These are phyloP conservation scores for Antennarius striatus DNA, from an alignment of 2,113 vertebrate genomes.

Conservation along the genomic window DNA sequence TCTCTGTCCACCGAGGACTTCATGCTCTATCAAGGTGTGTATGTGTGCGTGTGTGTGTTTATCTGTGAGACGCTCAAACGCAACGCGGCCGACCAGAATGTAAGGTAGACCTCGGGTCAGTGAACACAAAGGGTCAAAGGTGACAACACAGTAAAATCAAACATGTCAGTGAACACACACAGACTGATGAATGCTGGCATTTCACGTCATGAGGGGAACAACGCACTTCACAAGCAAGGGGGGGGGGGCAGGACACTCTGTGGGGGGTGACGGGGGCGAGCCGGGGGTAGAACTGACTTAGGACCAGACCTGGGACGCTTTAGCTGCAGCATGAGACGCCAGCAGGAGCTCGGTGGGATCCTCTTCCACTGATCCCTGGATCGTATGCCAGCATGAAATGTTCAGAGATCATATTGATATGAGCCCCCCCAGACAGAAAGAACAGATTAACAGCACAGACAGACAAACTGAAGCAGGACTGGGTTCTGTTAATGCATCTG, in stretches of 20 bases:
- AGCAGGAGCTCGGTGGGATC: conserved; percentile 77
- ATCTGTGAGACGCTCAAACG: not conserved
- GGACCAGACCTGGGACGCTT: conserved; percentile 82
- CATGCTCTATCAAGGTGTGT: conserved; percentile 20
- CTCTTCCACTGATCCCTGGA: conserved; percentile 83
- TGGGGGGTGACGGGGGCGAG: conserved; percentile 22
- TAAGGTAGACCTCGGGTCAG: not conserved
- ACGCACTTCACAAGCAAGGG: conserved; percentile 38
- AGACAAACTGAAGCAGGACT: not conserved
- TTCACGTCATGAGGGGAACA: conserved; percentile 18
- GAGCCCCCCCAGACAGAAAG: not conserved
- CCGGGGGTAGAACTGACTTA: conserved; percentile 43
- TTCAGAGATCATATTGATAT: conserved; percentile 72
- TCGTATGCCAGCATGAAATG: conserved; percentile 61
- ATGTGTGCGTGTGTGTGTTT: not conserved
- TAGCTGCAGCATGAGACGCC: conserved; percentile 74
- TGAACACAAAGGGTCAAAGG: not conserved
- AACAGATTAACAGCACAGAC: conserved; percentile 3
- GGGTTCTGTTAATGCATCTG: too few species aligned
- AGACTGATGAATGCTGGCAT: not conserved
- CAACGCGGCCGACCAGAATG: conserved; percentile 2
- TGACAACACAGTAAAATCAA: not conserved
- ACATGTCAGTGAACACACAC: not conserved
- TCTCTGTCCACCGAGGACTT: conserved; percentile 8
- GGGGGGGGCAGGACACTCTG: conserved; percentile 33